Conservation (phyloP, 2,113 vertebrate genomes). For the Semnopithecus entellus region DNA sequence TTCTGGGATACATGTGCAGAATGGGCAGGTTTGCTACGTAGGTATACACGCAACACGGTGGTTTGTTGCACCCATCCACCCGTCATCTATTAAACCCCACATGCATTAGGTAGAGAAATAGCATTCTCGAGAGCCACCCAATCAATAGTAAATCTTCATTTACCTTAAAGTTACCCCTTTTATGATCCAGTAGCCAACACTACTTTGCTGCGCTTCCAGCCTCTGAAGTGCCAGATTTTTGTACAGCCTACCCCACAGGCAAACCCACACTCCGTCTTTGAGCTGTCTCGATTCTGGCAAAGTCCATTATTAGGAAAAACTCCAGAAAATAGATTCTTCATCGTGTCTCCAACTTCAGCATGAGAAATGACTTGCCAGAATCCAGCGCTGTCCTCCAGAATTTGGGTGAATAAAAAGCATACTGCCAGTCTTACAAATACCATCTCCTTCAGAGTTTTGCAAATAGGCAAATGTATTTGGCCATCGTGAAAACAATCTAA, state of each 20-base stretch:
- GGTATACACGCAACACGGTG: no score
- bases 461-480: conserved; percentile 47
- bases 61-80: no score
- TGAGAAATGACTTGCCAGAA: conserved; percentile 40
- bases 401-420: neutral
- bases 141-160: neutral
- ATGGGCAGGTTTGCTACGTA: no score
- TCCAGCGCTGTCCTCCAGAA: conserved; percentile 16
- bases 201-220: neutral
- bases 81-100: no score
- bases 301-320: conserved; percentile 45
- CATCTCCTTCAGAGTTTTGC: conserved; percentile 35
- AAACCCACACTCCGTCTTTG: neutral
- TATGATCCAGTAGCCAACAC: neutral
- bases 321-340: conserved; percentile 28
- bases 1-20: no score
- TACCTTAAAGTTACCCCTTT: neutral
- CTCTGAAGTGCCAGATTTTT: neutral
- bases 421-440: conserved; percentile 53
- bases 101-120: neutral
- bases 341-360: neutral
- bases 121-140: neutral
- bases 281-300: conserved; percentile 55
- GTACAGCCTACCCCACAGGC: neutral
- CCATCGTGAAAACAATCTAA: conserved; percentile 21